Conservation (phyloP, 2,888 invertebrate genomes). For the Cosmopolites sordidus region DNA sequence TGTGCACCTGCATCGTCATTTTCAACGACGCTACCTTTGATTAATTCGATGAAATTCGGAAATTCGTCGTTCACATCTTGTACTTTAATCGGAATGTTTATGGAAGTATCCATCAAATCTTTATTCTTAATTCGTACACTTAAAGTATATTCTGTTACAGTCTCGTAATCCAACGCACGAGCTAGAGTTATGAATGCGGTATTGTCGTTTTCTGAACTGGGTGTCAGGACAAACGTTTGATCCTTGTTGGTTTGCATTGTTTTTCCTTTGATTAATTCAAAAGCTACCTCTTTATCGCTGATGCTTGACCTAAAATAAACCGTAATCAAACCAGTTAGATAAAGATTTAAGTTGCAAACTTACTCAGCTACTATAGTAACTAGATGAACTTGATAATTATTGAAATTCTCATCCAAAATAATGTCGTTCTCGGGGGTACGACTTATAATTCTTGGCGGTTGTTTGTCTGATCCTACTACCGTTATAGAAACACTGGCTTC, state of each 20-base stretch:
- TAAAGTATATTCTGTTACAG: conserved; percentile 75
- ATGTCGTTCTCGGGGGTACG: conserved; percentile 54
- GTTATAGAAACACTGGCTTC: conserved; percentile 76
- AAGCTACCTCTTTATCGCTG: conserved; percentile 69
- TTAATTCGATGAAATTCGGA: conserved; percentile 77
- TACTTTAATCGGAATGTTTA: conserved; percentile 71
- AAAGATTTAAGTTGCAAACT: conserved; percentile 42
- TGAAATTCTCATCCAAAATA: conserved; percentile 68
- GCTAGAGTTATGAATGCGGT: conserved; percentile 72
- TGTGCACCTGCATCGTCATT: conserved; percentile 78
- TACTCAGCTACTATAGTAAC: conserved; percentile 64
- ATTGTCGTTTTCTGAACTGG: conserved; percentile 60
- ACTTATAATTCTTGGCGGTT: conserved; percentile 70
- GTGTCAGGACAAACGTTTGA: conserved; percentile 63
- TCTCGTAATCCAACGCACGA: conserved; percentile 77
- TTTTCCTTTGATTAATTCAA: conserved; percentile 75
- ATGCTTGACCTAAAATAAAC: conserved; percentile 63
- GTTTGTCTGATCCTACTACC: conserved; percentile 84
- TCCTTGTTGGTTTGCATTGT: conserved; percentile 83
- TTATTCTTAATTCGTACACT: conserved; percentile 81
- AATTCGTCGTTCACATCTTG: conserved; percentile 89
- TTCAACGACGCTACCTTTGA: conserved; percentile 78
- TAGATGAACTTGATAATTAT: conserved; percentile 55
- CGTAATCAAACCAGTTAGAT: background rate
- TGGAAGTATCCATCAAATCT: conserved; percentile 73